Evolutionary conservation across 2,113 vertebrate species (phyloP).

Genomic region (Ellobius talpinus): DNA sequence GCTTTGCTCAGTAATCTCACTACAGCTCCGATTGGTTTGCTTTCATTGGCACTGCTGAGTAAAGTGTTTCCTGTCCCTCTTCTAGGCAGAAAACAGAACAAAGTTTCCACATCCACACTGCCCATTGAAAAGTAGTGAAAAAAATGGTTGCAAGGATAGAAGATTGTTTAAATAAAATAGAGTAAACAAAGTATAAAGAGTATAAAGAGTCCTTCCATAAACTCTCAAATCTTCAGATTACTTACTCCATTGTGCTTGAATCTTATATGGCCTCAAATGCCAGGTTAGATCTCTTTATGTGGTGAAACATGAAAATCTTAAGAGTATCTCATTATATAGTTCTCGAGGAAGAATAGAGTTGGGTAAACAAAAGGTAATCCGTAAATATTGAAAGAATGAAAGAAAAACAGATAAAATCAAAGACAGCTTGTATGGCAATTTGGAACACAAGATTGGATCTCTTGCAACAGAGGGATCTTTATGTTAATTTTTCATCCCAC

Average conservation of each 20-base stretch:
- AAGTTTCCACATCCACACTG: background rate
- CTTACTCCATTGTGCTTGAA: background rate
- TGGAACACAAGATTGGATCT: background rate
- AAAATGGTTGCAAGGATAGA: background rate
- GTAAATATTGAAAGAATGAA: background rate
- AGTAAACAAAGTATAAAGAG: background rate
- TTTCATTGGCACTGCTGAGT: background rate
- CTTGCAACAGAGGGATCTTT: background rate
- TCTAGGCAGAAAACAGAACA: background rate
- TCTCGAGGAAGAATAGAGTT: background rate
- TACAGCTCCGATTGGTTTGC: background rate
- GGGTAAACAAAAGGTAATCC: background rate
- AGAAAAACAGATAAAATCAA: background rate
- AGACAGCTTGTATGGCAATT: background rate
- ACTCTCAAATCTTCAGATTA: background rate
- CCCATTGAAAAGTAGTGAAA: background rate
- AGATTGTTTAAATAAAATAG: background rate
- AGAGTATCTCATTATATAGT: background rate
- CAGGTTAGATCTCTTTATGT: background rate
- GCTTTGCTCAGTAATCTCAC: conserved; percentile 45
- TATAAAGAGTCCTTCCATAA: background rate
- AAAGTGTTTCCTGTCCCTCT: background rate
- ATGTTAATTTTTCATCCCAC: background rate
- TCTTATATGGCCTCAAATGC: background rate
- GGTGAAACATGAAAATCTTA: background rate